phyloP scores from a whole-genome alignment of 1,140 invertebrate genomes.

The Yoshiicerus persimilis region DNA sequence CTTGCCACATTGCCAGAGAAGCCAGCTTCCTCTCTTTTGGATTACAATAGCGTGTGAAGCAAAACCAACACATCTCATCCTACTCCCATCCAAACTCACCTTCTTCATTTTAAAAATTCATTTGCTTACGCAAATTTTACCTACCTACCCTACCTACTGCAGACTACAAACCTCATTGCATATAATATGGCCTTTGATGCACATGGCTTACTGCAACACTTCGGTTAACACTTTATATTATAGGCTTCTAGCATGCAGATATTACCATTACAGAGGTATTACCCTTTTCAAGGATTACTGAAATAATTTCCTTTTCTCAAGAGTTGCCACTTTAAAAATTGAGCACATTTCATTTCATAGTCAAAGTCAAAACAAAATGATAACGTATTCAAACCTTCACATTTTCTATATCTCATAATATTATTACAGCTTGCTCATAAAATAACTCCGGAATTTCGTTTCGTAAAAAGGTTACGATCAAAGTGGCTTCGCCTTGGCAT shows the following conservation, averaged over 20 bases:
- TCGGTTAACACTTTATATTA: neutral
- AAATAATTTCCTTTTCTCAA: neutral
- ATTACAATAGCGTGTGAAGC: neutral
- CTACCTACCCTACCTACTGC: neutral
- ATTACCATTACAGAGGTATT: neutral
- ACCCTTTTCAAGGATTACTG: neutral
- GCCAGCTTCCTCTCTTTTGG: neutral
- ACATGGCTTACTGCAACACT: neutral
- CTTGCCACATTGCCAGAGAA: neutral
- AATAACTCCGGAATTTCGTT: neutral
- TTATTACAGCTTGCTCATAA: neutral
- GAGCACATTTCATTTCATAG: neutral
- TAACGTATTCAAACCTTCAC: neutral
- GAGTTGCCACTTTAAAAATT: neutral
- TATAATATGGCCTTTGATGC: neutral
- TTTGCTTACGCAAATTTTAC: neutral
- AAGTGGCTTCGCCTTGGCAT: neutral
- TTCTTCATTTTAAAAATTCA: neutral
- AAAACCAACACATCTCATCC: neutral
- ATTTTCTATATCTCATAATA: neutral
- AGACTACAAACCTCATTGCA: no score
- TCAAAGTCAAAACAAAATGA: neutral
- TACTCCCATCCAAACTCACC: neutral
- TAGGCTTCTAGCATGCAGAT: neutral
- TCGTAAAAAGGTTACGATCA: neutral